Percentiles rank a stretch among this genome's conserved stretches.
These are phyloP conservation scores for Ctenochaetus hawaiiensis DNA, from an alignment of 2,797 vertebrate genomes.

Conservation along the genomic window DNA sequence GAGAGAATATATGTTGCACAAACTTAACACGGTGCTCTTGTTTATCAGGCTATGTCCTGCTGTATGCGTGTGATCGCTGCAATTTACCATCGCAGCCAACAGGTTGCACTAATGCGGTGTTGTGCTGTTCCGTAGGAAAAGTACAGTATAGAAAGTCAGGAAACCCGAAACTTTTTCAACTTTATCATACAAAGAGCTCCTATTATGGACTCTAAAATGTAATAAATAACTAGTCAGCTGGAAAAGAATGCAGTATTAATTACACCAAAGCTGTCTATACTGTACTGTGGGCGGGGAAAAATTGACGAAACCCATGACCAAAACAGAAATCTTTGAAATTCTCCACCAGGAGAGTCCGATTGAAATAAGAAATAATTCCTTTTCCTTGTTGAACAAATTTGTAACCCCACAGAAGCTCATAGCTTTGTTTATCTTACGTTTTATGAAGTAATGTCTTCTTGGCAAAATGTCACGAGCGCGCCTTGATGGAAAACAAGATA, in stretches of 20 bases:
- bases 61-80: slow-evolving; percentile 57
- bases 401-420: too few relatives aligned
- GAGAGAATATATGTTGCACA: slow-evolving; percentile 12
- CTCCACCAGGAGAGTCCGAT: not conserved
- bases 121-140: slow-evolving; percentile 22
- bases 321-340: slow-evolving; percentile 1
- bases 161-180: slow-evolving; percentile 47
- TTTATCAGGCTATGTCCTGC: slow-evolving; percentile 1
- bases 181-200: rapidly evolving
- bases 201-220: not conserved
- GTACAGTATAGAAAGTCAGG: slow-evolving; percentile 20
- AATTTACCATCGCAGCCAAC: slow-evolving; percentile 76
- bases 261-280: not conserved
- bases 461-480: not conserved
- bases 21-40: slow-evolving; percentile 28
- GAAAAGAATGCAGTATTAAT: not conserved
- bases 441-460: not conserved
- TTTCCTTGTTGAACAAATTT: too few relatives aligned
- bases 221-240: too few relatives aligned
- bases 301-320: slow-evolving; percentile 4
- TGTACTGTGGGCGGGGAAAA: not conserved
- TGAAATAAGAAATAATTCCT: not conserved
- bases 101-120: slow-evolving; percentile 82
- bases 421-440: too few relatives aligned
- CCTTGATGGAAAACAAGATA: not conserved